Conservation (phyloP, 2,797 vertebrate genomes). For the Phataginus tricuspis region DNA sequence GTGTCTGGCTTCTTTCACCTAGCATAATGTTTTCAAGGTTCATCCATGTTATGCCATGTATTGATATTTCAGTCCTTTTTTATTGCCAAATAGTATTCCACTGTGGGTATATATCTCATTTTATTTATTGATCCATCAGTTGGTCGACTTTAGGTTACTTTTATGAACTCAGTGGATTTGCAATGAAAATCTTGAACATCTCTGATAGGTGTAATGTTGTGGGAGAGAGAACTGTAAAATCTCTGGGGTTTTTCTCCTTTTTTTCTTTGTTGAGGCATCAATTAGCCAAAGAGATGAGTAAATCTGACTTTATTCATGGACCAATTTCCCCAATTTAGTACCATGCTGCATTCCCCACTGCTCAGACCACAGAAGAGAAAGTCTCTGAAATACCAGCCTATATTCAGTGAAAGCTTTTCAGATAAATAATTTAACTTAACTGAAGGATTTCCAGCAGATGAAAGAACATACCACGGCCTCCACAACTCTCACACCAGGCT, state of each 20-base stretch:
- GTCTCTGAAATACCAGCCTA: slow-evolving; percentile 35
- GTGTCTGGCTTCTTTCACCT: neutral
- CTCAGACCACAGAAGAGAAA: slow-evolving; percentile 39
- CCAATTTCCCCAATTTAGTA: neutral
- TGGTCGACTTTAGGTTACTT: neutral
- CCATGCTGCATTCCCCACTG: neutral
- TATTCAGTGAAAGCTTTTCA: slow-evolving; percentile 50
- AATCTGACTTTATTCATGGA: slow-evolving; percentile 7
- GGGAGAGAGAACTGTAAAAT: neutral
- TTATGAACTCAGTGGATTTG: neutral
- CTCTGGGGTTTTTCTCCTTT: neutral
- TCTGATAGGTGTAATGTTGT: neutral
- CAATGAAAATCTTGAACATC: neutral
- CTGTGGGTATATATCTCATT: neutral
- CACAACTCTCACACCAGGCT: slow-evolving; percentile 19
- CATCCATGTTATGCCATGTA: neutral
- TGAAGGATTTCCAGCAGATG: slow-evolving; percentile 58
- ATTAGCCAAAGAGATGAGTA: neutral
- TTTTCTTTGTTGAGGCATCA: neutral
- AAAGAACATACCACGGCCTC: slow-evolving; percentile 14
- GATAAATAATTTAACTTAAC: slow-evolving; percentile 64
- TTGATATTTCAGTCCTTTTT: neutral
- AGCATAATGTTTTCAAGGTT: neutral
- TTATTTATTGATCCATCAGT: neutral
- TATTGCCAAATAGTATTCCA: neutral